Conservation (phyloP, 2,797 vertebrate species). For the Spinus olivaceus region DNA sequence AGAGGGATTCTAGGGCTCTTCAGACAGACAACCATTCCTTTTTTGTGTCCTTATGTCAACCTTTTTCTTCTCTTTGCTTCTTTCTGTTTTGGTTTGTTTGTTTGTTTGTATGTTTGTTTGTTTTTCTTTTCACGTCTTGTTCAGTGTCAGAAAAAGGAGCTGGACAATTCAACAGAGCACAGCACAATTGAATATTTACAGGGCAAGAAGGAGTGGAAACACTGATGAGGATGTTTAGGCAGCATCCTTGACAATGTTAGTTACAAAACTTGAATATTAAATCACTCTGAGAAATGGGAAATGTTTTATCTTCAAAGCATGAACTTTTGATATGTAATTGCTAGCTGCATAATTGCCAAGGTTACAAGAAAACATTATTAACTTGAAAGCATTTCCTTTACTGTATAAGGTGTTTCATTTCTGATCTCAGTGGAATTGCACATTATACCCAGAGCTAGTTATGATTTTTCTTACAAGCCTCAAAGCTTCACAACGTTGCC, state of each 20-base stretch:
- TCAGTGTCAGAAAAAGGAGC: not conserved
- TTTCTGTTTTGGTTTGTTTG: not conserved
- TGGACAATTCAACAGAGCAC: not conserved
- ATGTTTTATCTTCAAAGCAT: not conserved
- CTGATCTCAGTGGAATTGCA: not conserved
- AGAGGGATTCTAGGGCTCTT: not conserved
- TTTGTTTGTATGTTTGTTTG: not conserved
- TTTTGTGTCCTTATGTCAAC: not conserved
- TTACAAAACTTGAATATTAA: not conserved
- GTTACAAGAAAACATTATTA: not conserved
- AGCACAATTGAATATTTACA: not conserved
- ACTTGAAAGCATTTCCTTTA: not conserved
- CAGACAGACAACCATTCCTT: not conserved
- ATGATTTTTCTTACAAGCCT: not conserved
- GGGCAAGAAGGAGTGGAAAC: not conserved
- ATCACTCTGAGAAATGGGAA: not conserved
- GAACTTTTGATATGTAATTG: not conserved
- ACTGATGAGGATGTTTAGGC: not conserved
- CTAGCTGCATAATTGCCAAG: not conserved
- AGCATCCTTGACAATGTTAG: not conserved
- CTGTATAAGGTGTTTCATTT: not conserved
- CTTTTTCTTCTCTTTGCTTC: not conserved
- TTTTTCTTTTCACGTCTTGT: not conserved
- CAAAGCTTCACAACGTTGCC: not conserved
- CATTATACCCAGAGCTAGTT: not conserved